phyloP scores from a whole-genome alignment of 2,113 vertebrate genomes.

The Mus spicilegus region DNA sequence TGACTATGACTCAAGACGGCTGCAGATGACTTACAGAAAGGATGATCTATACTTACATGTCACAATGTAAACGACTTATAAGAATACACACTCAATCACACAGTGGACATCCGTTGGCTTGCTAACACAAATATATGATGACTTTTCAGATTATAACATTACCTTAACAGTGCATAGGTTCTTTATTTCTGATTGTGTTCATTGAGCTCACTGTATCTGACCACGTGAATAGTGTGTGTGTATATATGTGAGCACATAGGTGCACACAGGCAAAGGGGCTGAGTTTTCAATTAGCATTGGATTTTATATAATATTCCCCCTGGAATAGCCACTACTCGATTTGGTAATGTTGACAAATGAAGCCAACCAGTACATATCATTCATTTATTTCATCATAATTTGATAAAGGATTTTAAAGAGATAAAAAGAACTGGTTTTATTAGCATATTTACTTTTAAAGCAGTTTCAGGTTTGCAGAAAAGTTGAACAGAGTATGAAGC shows the following conservation, averaged over 20 bases:
- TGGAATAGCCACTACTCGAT: conserved; percentile 39
- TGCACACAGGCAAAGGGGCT: background rate
- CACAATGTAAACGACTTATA: background rate
- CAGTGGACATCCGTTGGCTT: background rate
- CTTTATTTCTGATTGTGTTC: conserved; percentile 30
- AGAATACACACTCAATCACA: background rate
- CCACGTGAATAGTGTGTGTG: background rate
- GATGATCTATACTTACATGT: background rate
- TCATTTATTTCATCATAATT: conserved; percentile 41
- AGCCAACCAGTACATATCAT: background rate
- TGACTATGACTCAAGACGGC: conserved; percentile 45
- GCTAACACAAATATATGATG: background rate
- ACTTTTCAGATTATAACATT: conserved; percentile 9
- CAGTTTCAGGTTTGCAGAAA: conserved; percentile 10
- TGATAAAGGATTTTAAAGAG: conserved; percentile 6
- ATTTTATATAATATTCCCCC: conserved; percentile 57
- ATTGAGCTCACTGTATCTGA: conserved; percentile 2
- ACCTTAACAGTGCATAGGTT: background rate
- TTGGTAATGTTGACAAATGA: conserved; percentile 58
- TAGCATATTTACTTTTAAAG: background rate
- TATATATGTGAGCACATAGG: background rate
- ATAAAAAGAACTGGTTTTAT: conserved; percentile 38
- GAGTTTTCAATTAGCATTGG: conserved; percentile 56
- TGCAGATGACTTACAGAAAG: conserved; percentile 5
- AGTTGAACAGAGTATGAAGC: background rate